A percentile compares a stretch with the other conserved stretches of the same genome.
Evolutionary conservation across 2,888 invertebrate species (phyloP).

Genomic region (Eupeodes luniger): DNA sequence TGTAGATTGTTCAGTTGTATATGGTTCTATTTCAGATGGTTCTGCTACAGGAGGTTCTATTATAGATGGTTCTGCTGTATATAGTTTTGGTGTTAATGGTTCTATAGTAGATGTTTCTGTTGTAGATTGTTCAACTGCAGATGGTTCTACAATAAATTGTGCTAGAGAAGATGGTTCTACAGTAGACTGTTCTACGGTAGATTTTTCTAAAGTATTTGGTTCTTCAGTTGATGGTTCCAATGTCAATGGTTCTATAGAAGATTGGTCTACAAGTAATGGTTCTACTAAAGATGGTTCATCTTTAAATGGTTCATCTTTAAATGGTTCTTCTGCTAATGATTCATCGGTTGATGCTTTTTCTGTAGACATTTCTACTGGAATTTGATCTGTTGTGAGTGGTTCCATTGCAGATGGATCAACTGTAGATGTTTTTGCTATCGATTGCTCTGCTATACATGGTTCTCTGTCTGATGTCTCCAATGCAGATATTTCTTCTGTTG

Average conservation of each 20-base stretch:
- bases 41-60: background rate
- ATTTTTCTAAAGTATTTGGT: background rate
- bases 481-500: too few relatives aligned
- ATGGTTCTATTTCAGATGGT: background rate
- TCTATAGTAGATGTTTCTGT: background rate
- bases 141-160: background rate
- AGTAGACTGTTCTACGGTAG: background rate
- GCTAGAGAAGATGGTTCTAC: background rate
- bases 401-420: too few relatives aligned
- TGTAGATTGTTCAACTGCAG: background rate
- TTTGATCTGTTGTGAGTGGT: too few relatives aligned
- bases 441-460: too few relatives aligned
- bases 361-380: too few relatives aligned
- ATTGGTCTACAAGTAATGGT: background rate
- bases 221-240: background rate
- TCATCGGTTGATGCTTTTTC: too few relatives aligned
- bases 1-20: background rate
- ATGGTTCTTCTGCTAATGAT: too few relatives aligned
- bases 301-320: too few relatives aligned
- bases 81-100: background rate
- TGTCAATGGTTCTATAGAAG: background rate
- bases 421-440: too few relatives aligned
- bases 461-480: too few relatives aligned
- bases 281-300: background rate
- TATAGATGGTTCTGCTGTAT: background rate